Evolutionary conservation across 2,888 invertebrate species (phyloP).

Genomic region (Himalopsyche japonica): DNA sequence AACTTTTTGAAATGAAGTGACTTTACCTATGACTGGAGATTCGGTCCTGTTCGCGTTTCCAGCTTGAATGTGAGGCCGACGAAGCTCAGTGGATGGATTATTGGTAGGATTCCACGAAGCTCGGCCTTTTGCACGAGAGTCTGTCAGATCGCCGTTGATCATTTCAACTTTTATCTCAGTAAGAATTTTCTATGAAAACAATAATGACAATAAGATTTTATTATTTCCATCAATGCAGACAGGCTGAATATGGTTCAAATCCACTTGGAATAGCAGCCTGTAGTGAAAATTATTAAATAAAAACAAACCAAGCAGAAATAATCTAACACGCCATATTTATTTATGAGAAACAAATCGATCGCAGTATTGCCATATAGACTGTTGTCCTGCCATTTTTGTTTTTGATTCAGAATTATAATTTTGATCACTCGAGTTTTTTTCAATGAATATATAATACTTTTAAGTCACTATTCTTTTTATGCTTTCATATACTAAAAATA

Average conservation of each 20-base stretch:
- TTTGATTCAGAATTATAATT: too few relatives aligned
- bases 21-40: constrained; percentile 17
- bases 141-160: constrained; percentile 60
- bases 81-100: constrained; percentile 56
- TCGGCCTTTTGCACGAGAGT: constrained; percentile 58
- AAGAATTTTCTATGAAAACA: constrained; percentile 21
- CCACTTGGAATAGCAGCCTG: background rate
- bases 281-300: constrained; percentile 15
- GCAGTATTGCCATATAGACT: constrained; percentile 10
- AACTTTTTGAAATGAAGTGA: background rate
- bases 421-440: too few relatives aligned
- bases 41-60: background rate
- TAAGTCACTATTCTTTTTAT: too few relatives aligned
- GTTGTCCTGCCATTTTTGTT: too few relatives aligned
- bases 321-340: constrained; percentile 36
- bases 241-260: background rate
- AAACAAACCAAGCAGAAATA: constrained; percentile 21
- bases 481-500: too few relatives aligned
- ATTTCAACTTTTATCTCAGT: constrained; percentile 45
- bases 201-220: constrained; percentile 1
- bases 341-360: constrained; percentile 34
- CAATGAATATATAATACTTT: too few relatives aligned
- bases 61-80: constrained; percentile 50
- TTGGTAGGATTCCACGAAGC: constrained; percentile 55
- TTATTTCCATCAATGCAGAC: constrained; percentile 25